Evolutionary conservation across 2,888 invertebrate genomes (phyloP), one percentile per base, ranked within the genome.

Genomic region (Argyra leucocephala): DNA sequence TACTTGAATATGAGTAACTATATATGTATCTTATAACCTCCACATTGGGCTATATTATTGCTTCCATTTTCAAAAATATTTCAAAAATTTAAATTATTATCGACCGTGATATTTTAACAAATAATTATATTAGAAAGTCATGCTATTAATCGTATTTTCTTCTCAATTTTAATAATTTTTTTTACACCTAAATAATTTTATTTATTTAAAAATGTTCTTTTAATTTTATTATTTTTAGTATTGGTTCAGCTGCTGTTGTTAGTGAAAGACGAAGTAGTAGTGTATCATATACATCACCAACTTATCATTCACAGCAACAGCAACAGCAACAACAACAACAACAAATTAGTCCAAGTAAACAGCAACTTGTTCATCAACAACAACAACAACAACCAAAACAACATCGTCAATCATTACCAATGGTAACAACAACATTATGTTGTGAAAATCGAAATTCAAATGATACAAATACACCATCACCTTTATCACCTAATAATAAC

Each of bases 261-360:
- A 48, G 48, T 48, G 48, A 48, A 48, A 48, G 48, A 48, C 48
- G 48, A 2, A 48, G 48, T 48, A 48, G 48, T 48, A 48, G 48
- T 48, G 48, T 48, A 48, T 48, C 48, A 48, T 48, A 48, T 48
- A 48, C 48, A 48, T 48, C 48, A 3, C 48, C 48, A 48, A 5
- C 48, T 18, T 18, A 15, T 1, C 5, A 48, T 18, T n/a, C 12
- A 18, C 4, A 15, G 18, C 48, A 63, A 59, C 65, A 60, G 22
- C 75, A 71, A 81, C 65, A 67, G 66, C 66, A 67, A 67, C 64
- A 67, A 69, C 61, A 67, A 48, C 67, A 67, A 57, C 67, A 71
- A 59, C 10, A 22, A 15, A 12, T 3, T n/a, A 18, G 9, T 6
- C 21, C 6, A 21, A 15, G 21, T 18, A 6, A 1, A 9, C 4